phyloP scores from a whole-genome alignment of 1,140 invertebrate species.

The Ceratina calcarata region DNA sequence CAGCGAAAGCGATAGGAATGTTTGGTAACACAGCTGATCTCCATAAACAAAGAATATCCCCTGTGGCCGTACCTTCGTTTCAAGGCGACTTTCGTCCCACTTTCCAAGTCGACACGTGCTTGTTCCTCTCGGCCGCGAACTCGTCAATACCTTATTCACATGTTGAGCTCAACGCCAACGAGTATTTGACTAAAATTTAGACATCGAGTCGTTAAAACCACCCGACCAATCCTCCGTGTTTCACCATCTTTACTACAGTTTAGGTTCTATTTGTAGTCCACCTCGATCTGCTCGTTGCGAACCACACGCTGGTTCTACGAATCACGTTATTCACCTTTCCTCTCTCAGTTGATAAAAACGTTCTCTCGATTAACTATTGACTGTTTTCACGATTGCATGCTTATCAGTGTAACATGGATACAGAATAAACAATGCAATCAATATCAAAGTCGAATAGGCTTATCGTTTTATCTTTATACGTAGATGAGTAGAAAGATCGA shows the following conservation, averaged over 20 bases:
- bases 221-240: constrained; percentile 58
- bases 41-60: constrained; percentile 74
- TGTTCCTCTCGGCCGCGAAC: constrained; percentile 50
- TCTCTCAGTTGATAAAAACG: neutral
- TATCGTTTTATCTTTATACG: too few species aligned
- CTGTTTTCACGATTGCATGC: too few species aligned
- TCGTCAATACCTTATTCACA: constrained; percentile 64
- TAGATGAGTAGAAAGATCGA: too few species aligned
- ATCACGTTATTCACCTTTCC: neutral
- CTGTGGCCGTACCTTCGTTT: constrained; percentile 67
- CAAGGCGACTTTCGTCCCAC: constrained; percentile 44
- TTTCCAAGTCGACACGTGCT: constrained; percentile 49
- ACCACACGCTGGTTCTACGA: neutral
- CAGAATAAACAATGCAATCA: too few species aligned
- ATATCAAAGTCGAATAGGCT: too few species aligned
- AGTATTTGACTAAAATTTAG: constrained; percentile 71
- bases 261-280: constrained; percentile 52
- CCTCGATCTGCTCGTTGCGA: constrained; percentile 2
- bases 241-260: constrained; percentile 67
- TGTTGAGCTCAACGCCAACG: constrained; percentile 58
- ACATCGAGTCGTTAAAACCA: constrained; percentile 69
- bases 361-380: neutral
- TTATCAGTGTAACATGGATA: too few species aligned
- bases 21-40: constrained; percentile 78
- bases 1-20: constrained; percentile 68